Evolutionary conservation across 2,888 invertebrate species (phyloP).

Genomic region (Drosophila prolongata): DNA sequence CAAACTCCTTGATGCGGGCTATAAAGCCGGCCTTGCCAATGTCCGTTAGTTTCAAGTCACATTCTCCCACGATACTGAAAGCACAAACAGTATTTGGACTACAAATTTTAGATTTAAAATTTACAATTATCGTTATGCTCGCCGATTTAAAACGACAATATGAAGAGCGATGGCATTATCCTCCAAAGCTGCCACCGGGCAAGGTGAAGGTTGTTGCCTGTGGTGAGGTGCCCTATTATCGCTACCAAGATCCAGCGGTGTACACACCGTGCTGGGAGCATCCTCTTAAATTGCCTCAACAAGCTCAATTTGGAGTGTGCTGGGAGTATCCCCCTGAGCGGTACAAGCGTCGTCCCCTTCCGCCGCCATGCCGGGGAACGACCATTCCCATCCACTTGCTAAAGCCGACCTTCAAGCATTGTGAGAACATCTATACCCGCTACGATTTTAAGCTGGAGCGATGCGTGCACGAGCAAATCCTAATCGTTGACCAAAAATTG

Average conservation of each 20-base stretch:
- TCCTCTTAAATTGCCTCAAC: conserved; percentile 18
- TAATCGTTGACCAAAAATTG: conserved; percentile 57
- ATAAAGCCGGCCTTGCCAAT: conserved; percentile 85
- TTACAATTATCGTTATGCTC: conserved; percentile 30
- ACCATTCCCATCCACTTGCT: conserved; percentile 39
- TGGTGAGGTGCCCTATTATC: conserved; percentile 31
- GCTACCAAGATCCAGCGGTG: neutral
- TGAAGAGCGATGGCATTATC: conserved; percentile 57
- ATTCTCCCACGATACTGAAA: conserved; percentile 82
- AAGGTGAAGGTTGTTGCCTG: conserved; percentile 48
- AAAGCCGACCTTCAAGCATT: conserved; percentile 55
- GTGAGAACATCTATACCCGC: conserved; percentile 65
- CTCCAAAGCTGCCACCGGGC: conserved; percentile 33
- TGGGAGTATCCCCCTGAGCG: conserved; percentile 71
- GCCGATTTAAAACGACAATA: conserved; percentile 46
- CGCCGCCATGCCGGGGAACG: conserved; percentile 62
- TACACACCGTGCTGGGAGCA: conserved; percentile 59
- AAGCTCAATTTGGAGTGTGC: conserved; percentile 54
- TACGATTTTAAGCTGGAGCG: conserved; percentile 68
- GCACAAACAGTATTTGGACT: conserved; percentile 15
- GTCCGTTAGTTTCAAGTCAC: conserved; percentile 80
- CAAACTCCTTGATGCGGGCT: conserved; percentile 76
- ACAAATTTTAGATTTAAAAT: neutral
- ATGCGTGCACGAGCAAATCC: conserved; percentile 68
- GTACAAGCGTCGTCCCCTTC: conserved; percentile 54